These are phyloP conservation scores for Drosophila pachea DNA, from an alignment of 1,140 invertebrate species.

Conservation along the genomic window DNA sequence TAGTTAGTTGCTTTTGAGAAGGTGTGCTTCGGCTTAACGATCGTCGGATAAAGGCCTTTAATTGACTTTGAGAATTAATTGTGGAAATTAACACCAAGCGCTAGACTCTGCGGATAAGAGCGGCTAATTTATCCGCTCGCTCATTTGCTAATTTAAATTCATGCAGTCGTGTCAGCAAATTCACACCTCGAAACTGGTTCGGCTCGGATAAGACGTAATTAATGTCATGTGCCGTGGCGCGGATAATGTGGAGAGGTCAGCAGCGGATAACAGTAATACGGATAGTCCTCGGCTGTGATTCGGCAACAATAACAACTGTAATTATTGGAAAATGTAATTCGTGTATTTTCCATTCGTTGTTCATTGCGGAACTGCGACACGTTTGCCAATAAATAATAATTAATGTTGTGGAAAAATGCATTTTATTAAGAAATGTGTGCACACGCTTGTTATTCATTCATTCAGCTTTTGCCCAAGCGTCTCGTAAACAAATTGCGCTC, in stretches of 20 bases:
- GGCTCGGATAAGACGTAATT: no score
- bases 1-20: slow-evolving; percentile 8
- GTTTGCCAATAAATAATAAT: slow-evolving; percentile 67
- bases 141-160: neutral
- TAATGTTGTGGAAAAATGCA: slow-evolving; percentile 62
- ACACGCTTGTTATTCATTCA: slow-evolving; percentile 54
- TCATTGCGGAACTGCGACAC: slow-evolving; percentile 60
- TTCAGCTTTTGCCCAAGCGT: slow-evolving; percentile 28
- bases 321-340: slow-evolving; percentile 15
- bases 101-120: neutral
- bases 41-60: slow-evolving; percentile 24
- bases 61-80: slow-evolving; percentile 25
- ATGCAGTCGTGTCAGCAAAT: no score
- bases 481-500: slow-evolving; percentile 54
- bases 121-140: neutral
- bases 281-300: neutral
- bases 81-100: no score
- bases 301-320: neutral
- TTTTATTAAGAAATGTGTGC: slow-evolving; percentile 53
- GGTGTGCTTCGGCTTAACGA: slow-evolving; percentile 29
- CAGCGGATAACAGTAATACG: neutral
- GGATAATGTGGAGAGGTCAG: no score
- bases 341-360: slow-evolving; percentile 8
- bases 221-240: no score
- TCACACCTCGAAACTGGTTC: no score